These are phyloP conservation scores for Unio pictorum DNA, from an alignment of 2,888 invertebrate species.

Conservation along the genomic window DNA sequence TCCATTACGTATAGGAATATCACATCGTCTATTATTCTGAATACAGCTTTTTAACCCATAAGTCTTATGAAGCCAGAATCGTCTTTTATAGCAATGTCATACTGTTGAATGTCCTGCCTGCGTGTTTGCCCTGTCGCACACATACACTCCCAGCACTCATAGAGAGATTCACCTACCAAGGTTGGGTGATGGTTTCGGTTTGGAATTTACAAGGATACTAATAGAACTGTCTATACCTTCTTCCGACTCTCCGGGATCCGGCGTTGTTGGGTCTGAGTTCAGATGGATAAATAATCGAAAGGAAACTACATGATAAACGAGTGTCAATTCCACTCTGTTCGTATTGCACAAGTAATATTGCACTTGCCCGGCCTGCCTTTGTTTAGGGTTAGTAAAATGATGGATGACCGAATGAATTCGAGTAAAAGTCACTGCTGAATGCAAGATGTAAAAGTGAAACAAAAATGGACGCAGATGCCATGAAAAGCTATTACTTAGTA, in stretches of 20 bases:
- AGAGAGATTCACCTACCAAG: slow-evolving; percentile 1
- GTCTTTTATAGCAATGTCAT: too few relatives aligned
- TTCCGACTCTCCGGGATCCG: slow-evolving; percentile 34
- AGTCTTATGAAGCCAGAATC: too few relatives aligned
- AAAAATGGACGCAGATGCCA: neutral
- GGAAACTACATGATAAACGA: slow-evolving; percentile 77
- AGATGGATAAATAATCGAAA: slow-evolving; percentile 83
- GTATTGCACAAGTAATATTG: slow-evolving; percentile 43
- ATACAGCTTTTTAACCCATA: too few relatives aligned
- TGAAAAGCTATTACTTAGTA: too few relatives aligned
- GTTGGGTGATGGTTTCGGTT: slow-evolving; percentile 11
- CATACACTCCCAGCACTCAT: too few relatives aligned
- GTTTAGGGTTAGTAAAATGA: slow-evolving; percentile 9
- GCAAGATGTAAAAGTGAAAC: neutral
- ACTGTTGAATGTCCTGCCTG: too few relatives aligned
- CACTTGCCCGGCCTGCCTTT: slow-evolving; percentile 56
- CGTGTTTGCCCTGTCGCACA: too few relatives aligned
- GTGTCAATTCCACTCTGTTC: slow-evolving; percentile 42
- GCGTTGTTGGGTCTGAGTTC: slow-evolving; percentile 78
- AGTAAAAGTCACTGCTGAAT: slow-evolving; percentile 1
- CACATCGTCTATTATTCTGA: too few relatives aligned
- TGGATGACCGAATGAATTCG: slow-evolving; percentile 1
- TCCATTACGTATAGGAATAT: too few relatives aligned
- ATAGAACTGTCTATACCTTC: slow-evolving; percentile 38
- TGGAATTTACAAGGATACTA: slow-evolving; percentile 27